Evolutionary conservation across 2,797 vertebrate species (phyloP), one percentile per base, ranked within the genome.

Genomic region (Acanthornis magna): DNA sequence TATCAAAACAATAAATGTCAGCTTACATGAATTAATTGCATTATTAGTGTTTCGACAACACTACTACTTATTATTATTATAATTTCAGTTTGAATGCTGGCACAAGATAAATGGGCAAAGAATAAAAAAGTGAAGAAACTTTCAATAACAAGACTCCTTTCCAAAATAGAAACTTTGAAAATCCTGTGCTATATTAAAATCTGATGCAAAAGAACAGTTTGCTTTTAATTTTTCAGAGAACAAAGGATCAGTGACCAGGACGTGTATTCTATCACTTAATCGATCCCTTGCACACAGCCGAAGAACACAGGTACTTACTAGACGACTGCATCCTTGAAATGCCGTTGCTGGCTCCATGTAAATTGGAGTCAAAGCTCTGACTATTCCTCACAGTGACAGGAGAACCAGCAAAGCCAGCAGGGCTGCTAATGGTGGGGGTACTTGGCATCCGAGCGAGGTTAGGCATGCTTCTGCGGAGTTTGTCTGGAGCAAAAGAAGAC

Each of bases 391-490:
- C 98, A 91, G 98, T 98, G 88, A 98, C 97, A 11, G 98, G 98
- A 58, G 99, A 98, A 53, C 97, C 96, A 53, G 98, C 95, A 84
- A 99, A 98, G 51, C 97, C 97, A 63, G 98, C 74, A 22, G 90
- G 98, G 93, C 96, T 98, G 94, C 97, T 96, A 22, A 98, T 84
- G 38, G 98, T 93, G 8, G 98, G 93, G 77, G 98, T 98, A 96
- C 98, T 98, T 51, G 98, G 98, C 96, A 98, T 98, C 88, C 98
- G 98, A 77, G 99, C 98, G 19, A 99, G 98, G 88, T 98, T 99
- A 53, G 99, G 98, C 99, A 99, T 99, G 98, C 99, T 99, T 97
- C 99, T 98, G 90, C 99, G 98, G 84, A 99, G 98, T 91, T 99
- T 99, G 96, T 99, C 99, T 99, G 96, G 62, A 96, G 92, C 21